Base-by-base conservation (phyloP, 92 coral and sea anemone species). In the Pocillopora meandrina region DNA sequence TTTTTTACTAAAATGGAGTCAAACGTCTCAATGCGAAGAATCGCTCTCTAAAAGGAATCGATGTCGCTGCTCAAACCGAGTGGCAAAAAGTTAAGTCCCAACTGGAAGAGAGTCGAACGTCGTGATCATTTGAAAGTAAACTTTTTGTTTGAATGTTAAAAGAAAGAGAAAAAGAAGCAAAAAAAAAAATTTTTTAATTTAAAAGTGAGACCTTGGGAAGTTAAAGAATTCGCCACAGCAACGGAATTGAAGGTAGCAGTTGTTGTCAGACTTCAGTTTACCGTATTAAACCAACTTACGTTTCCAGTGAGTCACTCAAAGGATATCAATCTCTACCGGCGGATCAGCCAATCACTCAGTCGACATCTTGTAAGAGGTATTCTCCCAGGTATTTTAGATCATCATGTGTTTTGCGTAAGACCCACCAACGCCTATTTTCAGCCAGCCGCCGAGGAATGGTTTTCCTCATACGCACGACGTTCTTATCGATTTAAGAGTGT, bases 361-460 rank as follows among this genome's bases (percentile, higher is more conserved):
- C 86, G 75, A 20, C 77, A 61, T 82, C 90, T 82, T 85, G 36
- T 89, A 89, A 85, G 83, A 89, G 92, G 92, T 89, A 89, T 84
- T 69, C 76, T 73, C 76, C 77, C 89, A 89, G 92, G 92, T 89
- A 89, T 89, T 89, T 87, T 77, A 83, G 65, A 74, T 74, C 86
- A 83, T 72, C 73, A 83, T 83, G 86, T 72, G 19, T 83, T 34
- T 56, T 82, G 67, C 60, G 70, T 82, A 71, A 31, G 78, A 62
- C 63, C 78, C 71, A 21, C 34, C 11, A 18, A 18, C 68, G 69
- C 69, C 17, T 64, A 20, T 64, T 33, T n/a, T 80, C 33, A 52
- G 82, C 68, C 57, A 61, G 57, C 17, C 21, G 19, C 18, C 26
- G 80, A 63, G 72, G 82, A 78, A 34, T 57, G 65, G 33, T 26